Conservation (phyloP, 1,140 invertebrate species). For the Chironomus striatipennis region DNA sequence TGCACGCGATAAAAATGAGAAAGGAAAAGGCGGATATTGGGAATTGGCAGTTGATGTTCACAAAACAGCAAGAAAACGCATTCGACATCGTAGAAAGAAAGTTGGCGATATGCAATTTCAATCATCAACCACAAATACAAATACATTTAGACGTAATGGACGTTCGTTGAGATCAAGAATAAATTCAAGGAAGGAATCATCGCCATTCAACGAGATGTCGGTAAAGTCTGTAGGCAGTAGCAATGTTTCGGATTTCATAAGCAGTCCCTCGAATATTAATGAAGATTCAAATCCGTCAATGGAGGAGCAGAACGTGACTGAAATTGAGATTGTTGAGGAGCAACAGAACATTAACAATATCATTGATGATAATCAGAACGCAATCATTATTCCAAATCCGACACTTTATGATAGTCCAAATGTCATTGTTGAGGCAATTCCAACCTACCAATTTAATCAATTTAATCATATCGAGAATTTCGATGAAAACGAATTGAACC, state of each 20-base stretch:
- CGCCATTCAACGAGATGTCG: neutral
- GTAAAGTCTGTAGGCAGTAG: slow-evolving; percentile 9
- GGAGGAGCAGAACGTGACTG: neutral
- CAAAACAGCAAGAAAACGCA: slow-evolving; percentile 36
- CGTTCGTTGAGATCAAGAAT: slow-evolving; percentile 1
- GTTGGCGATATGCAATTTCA: neutral
- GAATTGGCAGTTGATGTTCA: slow-evolving; percentile 36
- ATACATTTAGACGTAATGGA: neutral
- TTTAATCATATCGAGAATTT: slow-evolving; percentile 6
- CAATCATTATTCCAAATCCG: slow-evolving; percentile 15
- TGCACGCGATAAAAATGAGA: slow-evolving; percentile 36
- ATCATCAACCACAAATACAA: neutral
- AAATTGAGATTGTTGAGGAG: slow-evolving; percentile 2
- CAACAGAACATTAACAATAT: slow-evolving; percentile 18
- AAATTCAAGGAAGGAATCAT: neutral
- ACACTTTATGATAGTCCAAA: neutral
- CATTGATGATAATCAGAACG: slow-evolving; percentile 5
- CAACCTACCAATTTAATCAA: slow-evolving; percentile 1
- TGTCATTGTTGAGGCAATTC: slow-evolving; percentile 20
- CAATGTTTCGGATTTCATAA: neutral
- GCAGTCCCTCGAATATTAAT: slow-evolving; percentile 6
- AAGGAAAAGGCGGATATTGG: slow-evolving; percentile 39
- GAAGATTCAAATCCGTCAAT: slow-evolving; percentile 18
- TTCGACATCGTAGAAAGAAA: slow-evolving; percentile 32
- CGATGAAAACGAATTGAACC: slow-evolving; percentile 18